Evolutionary conservation across 2,888 invertebrate genomes (phyloP).

Genomic region (Tridacna gigas): DNA sequence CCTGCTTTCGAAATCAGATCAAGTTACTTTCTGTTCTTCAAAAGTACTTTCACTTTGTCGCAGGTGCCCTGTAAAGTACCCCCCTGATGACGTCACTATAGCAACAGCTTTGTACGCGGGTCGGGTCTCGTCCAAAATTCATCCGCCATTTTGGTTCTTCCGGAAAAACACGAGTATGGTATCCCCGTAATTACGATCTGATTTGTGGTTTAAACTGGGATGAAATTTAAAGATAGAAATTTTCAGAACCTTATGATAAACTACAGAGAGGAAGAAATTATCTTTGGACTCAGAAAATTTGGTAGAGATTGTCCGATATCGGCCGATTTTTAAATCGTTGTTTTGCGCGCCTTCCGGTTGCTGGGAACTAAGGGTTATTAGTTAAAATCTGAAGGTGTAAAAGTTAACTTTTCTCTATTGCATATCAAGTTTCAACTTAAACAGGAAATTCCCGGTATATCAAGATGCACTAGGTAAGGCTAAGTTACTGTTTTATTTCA

Average conservation of each 20-base stretch:
- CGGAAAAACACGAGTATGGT: conserved; percentile 44
- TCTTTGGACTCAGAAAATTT: too few species aligned
- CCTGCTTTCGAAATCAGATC: too few species aligned
- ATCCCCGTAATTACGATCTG: background rate
- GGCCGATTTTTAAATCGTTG: conserved; percentile 60
- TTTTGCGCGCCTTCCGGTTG: conserved; percentile 65
- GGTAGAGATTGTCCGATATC: conserved; percentile 37
- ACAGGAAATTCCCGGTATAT: background rate
- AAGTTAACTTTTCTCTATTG: background rate
- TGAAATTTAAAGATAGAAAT: too few species aligned
- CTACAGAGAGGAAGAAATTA: too few species aligned
- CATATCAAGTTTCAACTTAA: background rate
- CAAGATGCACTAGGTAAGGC: background rate
- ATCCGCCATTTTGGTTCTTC: conserved; percentile 51
- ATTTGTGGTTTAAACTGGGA: too few species aligned
- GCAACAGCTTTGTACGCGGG: conserved; percentile 61
- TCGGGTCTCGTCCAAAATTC: conserved; percentile 58
- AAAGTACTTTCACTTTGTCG: conserved; percentile 3
- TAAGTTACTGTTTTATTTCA: background rate
- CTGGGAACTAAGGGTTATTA: conserved; percentile 46
- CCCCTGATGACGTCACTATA: conserved; percentile 66
- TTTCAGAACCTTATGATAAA: too few species aligned
- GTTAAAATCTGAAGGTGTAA: conserved; percentile 4
- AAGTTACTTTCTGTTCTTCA: background rate
- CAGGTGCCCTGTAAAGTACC: conserved; percentile 42